phyloP scores from a whole-genome alignment of 2,797 vertebrate species.

The Hirundo rustica region DNA sequence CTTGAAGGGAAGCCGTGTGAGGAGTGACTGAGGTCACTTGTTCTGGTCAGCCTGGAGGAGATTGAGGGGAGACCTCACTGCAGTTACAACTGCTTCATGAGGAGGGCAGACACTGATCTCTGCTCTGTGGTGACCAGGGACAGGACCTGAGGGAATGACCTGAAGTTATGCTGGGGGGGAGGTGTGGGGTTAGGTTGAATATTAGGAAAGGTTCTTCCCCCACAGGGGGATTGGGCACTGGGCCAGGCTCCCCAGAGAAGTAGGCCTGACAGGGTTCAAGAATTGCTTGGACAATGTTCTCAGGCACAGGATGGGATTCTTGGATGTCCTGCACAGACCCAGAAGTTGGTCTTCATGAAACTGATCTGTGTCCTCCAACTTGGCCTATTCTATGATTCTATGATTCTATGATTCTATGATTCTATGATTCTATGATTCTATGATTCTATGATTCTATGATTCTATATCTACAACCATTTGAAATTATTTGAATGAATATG shows the following conservation, averaged over 20 bases:
- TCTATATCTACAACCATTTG: not conserved
- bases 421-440: no score
- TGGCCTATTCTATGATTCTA: not conserved
- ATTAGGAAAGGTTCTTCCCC: not conserved
- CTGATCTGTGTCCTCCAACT: not conserved
- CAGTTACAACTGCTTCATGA: not conserved
- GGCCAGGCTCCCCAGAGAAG: not conserved
- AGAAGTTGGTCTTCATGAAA: not conserved
- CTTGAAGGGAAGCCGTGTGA: rapidly evolving
- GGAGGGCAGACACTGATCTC: not conserved
- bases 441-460: no score
- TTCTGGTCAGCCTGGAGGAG: not conserved
- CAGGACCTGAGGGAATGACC: not conserved
- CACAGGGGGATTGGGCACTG: not conserved
- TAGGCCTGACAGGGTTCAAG: not conserved
- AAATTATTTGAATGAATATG: not conserved
- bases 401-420: no score
- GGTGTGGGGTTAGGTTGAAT: no score
- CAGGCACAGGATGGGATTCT: no score
- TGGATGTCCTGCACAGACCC: not conserved
- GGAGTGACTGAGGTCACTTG: not conserved
- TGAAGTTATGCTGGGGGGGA: not conserved
- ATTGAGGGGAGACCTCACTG: not conserved
- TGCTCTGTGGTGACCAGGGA: not conserved
- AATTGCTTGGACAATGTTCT: not conserved